A percentile compares a stretch with the other conserved stretches of the same genome.
Conservation (phyloP, 30 jellyfish, hydroid and myxozoan genomes). For the Cassiopea andromeda region DNA sequence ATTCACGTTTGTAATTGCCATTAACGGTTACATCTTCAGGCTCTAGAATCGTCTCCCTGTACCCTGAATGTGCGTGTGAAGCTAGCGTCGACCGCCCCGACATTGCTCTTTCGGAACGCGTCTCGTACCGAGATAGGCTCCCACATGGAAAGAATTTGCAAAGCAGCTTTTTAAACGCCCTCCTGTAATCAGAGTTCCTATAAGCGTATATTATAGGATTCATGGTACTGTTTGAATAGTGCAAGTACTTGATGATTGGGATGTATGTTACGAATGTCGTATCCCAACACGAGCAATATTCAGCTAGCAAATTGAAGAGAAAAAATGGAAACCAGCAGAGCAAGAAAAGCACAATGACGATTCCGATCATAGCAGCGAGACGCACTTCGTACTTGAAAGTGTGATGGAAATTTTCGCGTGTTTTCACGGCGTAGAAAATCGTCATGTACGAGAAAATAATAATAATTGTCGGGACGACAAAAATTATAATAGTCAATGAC, state of each 20-base stretch:
- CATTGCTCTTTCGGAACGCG: constrained; percentile 56
- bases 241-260: constrained; percentile 77
- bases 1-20: constrained; percentile 15
- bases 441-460: constrained; percentile 63
- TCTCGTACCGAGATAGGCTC: constrained; percentile 9
- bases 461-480: constrained; percentile 64
- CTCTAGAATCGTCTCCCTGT: constrained; percentile 37
- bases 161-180: constrained; percentile 72
- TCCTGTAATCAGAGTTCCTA: constrained; percentile 76
- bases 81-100: constrained; percentile 56
- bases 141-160: constrained; percentile 47
- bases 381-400: constrained; percentile 71
- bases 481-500: constrained; percentile 42
- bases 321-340: constrained; percentile 89
- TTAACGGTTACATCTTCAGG: constrained; percentile 3
- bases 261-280: constrained; percentile 23
- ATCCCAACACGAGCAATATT: constrained; percentile 70
- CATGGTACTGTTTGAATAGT: constrained; percentile 83
- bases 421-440: constrained; percentile 70
- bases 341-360: constrained; percentile 69
- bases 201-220: constrained; percentile 85
- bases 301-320: constrained; percentile 60
- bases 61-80: constrained; percentile 54
- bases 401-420: constrained; percentile 54
- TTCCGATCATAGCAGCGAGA: constrained; percentile 84